phyloP scores from a whole-genome alignment of 2,888 invertebrate species.

The Mythimna albipuncta region DNA sequence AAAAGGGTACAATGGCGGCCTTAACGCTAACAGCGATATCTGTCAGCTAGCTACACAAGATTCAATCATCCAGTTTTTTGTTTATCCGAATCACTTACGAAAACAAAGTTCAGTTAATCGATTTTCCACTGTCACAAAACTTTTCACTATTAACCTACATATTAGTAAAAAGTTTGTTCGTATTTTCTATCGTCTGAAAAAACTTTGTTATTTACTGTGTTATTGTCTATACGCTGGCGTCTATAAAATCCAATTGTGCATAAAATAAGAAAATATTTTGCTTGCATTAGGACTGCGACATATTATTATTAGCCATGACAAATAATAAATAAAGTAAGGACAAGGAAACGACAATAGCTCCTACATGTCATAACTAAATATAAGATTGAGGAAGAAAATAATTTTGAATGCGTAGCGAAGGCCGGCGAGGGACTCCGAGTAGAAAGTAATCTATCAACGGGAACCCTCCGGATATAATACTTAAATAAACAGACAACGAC shows the following conservation, averaged over 20 bases:
- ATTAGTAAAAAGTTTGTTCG: neutral
- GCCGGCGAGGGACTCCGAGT: slow-evolving; percentile 68
- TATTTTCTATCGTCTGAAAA: slow-evolving; percentile 6
- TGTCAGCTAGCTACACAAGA: too few species aligned
- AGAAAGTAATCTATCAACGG: slow-evolving; percentile 82
- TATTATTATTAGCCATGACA: slow-evolving; percentile 45
- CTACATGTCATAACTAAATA: slow-evolving; percentile 72
- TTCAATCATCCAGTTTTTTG: too few species aligned
- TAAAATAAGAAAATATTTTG: slow-evolving; percentile 34
- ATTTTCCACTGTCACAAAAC: too few species aligned
- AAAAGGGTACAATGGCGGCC: too few species aligned
- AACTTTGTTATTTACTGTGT: slow-evolving; percentile 46
- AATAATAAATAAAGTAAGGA: slow-evolving; percentile 64
- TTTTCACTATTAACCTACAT: too few species aligned
- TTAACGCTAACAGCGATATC: too few species aligned
- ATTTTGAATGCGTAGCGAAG: slow-evolving; percentile 72
- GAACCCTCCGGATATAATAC: slow-evolving; percentile 78
- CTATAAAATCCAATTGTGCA: slow-evolving; percentile 35
- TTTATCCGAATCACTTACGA: too few species aligned
- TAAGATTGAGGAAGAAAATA: slow-evolving; percentile 77
- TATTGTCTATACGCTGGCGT: slow-evolving; percentile 27
- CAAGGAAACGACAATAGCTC: slow-evolving; percentile 66
- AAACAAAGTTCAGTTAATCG: too few species aligned
- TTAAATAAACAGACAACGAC: slow-evolving; percentile 77
- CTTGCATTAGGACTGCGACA: slow-evolving; percentile 12